Evolutionary conservation across 2,113 vertebrate genomes (phyloP).

Genomic region (Mesembrinibis cayennensis): DNA sequence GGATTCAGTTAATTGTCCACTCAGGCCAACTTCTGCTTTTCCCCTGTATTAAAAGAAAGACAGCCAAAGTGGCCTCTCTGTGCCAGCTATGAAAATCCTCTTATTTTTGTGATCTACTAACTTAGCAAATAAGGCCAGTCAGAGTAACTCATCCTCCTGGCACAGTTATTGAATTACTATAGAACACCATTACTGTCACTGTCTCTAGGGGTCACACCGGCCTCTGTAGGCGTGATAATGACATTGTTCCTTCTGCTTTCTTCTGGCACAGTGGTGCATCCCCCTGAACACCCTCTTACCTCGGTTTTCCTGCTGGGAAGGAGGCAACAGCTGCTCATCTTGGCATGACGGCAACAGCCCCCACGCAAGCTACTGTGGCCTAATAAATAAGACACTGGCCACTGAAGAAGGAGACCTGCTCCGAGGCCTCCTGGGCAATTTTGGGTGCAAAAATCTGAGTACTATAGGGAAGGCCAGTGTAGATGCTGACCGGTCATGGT

Average conservation of each 20-base stretch:
- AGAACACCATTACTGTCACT: background rate
- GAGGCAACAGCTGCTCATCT: background rate
- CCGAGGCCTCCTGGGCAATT: background rate
- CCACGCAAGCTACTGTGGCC: rapidly evolving
- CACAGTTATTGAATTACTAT: background rate
- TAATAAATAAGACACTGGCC: background rate
- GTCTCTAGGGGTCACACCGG: background rate
- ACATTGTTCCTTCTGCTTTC: background rate
- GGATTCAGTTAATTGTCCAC: background rate
- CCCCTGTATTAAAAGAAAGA: background rate
- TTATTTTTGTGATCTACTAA: background rate
- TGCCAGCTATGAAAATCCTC: background rate
- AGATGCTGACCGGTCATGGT: too few species aligned
- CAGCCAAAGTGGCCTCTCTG: background rate
- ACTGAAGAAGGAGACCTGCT: background rate
- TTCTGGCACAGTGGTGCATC: background rate
- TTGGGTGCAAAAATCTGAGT: background rate
- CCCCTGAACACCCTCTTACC: background rate
- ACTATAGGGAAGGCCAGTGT: background rate
- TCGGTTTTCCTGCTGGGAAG: background rate
- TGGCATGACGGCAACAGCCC: rapidly evolving
- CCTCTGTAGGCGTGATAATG: background rate
- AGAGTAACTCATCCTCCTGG: background rate
- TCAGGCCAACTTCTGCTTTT: background rate
- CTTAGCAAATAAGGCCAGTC: background rate